These are phyloP conservation scores for Eriocheir sinensis DNA, from an alignment of 1,140 invertebrate species.

Conservation along the genomic window DNA sequence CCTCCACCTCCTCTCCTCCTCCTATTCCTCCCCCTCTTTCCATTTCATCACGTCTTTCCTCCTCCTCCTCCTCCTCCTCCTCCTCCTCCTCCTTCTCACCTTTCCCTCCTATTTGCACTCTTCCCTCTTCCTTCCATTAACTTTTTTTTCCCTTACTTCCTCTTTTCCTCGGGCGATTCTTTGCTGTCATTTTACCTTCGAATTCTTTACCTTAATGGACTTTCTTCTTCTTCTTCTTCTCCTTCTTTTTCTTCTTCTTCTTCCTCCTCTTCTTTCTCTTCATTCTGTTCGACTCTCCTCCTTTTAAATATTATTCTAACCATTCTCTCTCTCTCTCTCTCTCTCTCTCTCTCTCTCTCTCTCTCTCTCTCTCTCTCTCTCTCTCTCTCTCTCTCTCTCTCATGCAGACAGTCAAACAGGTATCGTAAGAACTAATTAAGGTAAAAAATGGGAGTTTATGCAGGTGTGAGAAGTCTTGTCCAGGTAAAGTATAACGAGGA, in stretches of 20 bases:
- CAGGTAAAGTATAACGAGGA: too few species aligned
- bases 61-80: neutral
- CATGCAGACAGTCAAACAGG: too few species aligned
- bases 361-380: constrained; percentile 22
- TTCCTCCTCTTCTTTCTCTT: neutral
- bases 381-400: neutral
- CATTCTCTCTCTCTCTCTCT: neutral
- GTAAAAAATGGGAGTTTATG: too few species aligned
- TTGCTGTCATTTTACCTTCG: too few species aligned
- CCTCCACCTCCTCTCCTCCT: neutral
- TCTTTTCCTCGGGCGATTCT: neutral
- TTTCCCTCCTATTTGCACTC: neutral
- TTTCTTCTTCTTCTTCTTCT: neutral
- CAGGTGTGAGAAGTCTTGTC: too few species aligned
- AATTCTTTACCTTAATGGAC: too few species aligned
- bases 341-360: constrained; percentile 17
- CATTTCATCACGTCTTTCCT: neutral
- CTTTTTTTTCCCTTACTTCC: neutral
- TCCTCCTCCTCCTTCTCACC: neutral
- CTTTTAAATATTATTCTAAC: neutral
- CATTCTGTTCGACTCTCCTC: too few species aligned
- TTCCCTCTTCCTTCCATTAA: neutral
- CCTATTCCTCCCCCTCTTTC: neutral
- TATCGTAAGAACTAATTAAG: too few species aligned
- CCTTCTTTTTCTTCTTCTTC: neutral